Evolutionary conservation across 1,140 invertebrate genomes (phyloP).

Genomic region (Drosophila littoralis): DNA sequence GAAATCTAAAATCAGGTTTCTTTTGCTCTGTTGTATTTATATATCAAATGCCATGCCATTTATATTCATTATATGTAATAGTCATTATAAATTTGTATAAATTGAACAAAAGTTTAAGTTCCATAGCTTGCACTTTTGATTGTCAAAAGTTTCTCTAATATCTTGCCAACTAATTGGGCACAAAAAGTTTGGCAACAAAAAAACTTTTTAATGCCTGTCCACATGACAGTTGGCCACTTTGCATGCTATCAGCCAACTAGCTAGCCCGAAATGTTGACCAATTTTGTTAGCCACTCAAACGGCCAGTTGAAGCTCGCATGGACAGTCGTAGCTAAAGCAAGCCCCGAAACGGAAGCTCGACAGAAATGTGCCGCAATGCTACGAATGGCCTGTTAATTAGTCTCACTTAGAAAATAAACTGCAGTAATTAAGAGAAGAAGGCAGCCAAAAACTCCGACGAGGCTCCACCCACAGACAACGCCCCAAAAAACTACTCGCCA

Average conservation of each 20-base stretch:
- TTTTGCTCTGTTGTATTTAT: neutral
- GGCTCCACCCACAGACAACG: slow-evolving; percentile 37
- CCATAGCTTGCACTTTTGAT: neutral
- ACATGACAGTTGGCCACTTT: slow-evolving; percentile 26
- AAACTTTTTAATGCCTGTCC: slow-evolving; percentile 20
- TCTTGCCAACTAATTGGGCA: slow-evolving; percentile 64
- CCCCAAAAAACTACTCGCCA: slow-evolving; percentile 56
- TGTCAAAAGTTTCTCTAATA: slow-evolving; percentile 19
- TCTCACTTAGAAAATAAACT: slow-evolving; percentile 85
- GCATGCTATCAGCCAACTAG: slow-evolving; percentile 45
- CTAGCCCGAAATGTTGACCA: slow-evolving; percentile 63
- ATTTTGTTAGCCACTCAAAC: slow-evolving; percentile 38
- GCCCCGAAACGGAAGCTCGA: neutral
- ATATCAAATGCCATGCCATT: too few relatives aligned
- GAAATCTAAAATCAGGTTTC: too few relatives aligned
- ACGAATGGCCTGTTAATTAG: slow-evolving; percentile 84
- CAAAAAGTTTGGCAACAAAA: slow-evolving; percentile 24
- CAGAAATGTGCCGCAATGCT: slow-evolving; percentile 72
- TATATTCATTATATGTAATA: too few relatives aligned
- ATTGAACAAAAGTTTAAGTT: neutral
- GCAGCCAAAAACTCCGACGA: slow-evolving; percentile 37
- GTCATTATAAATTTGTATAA: neutral
- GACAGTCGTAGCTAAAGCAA: slow-evolving; percentile 9
- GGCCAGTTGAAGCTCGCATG: slow-evolving; percentile 19
- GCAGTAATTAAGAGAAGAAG: slow-evolving; percentile 80